A percentile compares a stretch with the other conserved stretches of the same genome.
Conservation (phyloP, 1,140 invertebrate species). For the Theocolax elegans region DNA sequence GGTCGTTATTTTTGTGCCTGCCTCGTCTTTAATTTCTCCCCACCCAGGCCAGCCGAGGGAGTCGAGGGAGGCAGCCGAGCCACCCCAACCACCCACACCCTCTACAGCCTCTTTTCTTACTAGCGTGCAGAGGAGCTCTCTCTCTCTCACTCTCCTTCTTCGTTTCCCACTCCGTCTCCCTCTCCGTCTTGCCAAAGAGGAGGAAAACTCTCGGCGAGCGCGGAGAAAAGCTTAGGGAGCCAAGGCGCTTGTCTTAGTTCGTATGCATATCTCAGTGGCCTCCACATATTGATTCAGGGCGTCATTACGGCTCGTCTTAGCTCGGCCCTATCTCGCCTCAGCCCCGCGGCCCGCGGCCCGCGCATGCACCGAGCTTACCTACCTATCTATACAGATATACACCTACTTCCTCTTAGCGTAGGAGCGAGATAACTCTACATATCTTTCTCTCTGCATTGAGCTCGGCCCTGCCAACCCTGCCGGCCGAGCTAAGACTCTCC, state of each 20-base stretch:
- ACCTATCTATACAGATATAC: no score
- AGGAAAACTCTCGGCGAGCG: slow-evolving; percentile 40
- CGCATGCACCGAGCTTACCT: no score
- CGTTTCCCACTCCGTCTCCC: slow-evolving; percentile 34
- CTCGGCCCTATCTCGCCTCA: slow-evolving; percentile 56
- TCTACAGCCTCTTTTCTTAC: slow-evolving; percentile 42
- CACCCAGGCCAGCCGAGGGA: slow-evolving; percentile 17
- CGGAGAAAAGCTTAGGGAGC: slow-evolving; percentile 45
- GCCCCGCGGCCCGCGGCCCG: no score
- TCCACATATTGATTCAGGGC: slow-evolving; percentile 66
- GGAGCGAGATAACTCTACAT: no score
- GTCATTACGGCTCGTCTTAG: slow-evolving; percentile 64
- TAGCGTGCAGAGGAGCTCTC: slow-evolving; percentile 29
- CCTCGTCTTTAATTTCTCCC: slow-evolving; percentile 66
- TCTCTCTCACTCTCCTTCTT: slow-evolving; percentile 40
- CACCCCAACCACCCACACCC: slow-evolving; percentile 20
- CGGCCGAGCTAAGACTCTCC: no score
- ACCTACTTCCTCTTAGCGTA: no score
- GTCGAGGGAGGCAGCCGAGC: neutral
- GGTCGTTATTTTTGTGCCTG: slow-evolving; percentile 69
- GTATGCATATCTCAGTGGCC: slow-evolving; percentile 64
- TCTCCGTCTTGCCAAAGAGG: neutral
- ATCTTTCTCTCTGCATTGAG: no score
- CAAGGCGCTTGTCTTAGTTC: slow-evolving; percentile 60
- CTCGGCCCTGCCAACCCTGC: no score